Evolutionary conservation across 2,797 vertebrate species (phyloP).

Genomic region (Liasis olivaceus): DNA sequence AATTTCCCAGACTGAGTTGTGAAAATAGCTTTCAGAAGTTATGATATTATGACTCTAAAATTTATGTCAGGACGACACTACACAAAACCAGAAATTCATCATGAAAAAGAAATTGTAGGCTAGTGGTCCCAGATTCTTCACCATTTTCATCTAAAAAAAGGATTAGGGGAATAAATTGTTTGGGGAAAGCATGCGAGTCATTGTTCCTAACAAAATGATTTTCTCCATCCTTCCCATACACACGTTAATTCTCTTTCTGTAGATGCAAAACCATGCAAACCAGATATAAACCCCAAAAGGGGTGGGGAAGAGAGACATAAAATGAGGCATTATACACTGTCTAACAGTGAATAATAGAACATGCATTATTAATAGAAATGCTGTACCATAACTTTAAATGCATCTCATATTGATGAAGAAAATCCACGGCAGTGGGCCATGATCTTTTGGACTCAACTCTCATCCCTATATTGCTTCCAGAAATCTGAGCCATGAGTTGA

Average conservation of each 20-base stretch:
- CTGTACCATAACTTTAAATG: neutral
- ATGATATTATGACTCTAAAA: neutral
- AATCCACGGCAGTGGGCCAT: neutral
- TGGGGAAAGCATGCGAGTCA: neutral
- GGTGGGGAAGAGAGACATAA: neutral
- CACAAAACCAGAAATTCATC: neutral
- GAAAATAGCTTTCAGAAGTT: neutral
- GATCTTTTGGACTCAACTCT: neutral
- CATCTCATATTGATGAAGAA: neutral
- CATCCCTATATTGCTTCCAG: neutral
- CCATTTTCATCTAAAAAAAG: neutral
- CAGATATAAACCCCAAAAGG: neutral
- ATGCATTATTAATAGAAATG: neutral
- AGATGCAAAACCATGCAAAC: neutral
- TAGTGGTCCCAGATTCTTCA: neutral
- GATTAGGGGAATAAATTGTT: neutral
- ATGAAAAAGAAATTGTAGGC: neutral
- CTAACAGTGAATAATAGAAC: neutral
- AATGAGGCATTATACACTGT: too few species aligned
- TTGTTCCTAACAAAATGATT: neutral
- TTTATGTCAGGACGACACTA: neutral
- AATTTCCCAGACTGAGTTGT: neutral
- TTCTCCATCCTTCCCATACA: too few species aligned
- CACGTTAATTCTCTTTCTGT: neutral
- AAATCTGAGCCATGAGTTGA: neutral